Conservation (phyloP, 2,888 invertebrate genomes). For the Chymomyza caudatula region DNA sequence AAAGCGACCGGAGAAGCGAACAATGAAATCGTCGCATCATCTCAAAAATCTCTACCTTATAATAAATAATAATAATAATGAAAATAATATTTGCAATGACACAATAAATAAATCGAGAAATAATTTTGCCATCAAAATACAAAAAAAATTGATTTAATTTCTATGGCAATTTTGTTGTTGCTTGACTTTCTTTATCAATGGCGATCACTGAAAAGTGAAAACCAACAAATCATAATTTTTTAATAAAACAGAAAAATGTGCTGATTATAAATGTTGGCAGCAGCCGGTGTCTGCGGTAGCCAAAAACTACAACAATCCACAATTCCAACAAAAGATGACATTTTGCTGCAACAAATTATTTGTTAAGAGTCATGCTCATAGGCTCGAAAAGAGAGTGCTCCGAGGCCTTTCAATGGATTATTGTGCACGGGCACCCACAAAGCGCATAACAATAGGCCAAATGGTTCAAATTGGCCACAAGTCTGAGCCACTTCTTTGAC, state of each 20-base stretch:
- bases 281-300: constrained; percentile 30
- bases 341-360: constrained; percentile 57
- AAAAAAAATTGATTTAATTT: constrained; percentile 30
- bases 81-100: constrained; percentile 54
- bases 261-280: constrained; percentile 48
- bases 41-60: constrained; percentile 19
- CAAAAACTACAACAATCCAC: constrained; percentile 4
- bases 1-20: constrained; percentile 27
- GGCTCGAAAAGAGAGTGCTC: constrained; percentile 33
- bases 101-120: constrained; percentile 64
- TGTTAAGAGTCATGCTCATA: constrained; percentile 53
- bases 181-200: constrained; percentile 43
- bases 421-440: constrained; percentile 56
- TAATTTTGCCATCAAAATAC: constrained; percentile 40
- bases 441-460: constrained; percentile 62
- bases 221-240: constrained; percentile 9
- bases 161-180: constrained; percentile 11
- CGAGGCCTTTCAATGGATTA: constrained; percentile 39
- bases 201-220: constrained; percentile 47
- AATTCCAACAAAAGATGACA: constrained; percentile 44
- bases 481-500: constrained; percentile 58
- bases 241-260: constrained; percentile 15
- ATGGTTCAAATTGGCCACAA: constrained; percentile 59
- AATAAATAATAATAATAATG: constrained; percentile 33
- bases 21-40: constrained; percentile 41